These are phyloP conservation scores for Onthophagus sagittarius DNA, from an alignment of 2,888 invertebrate genomes.

Conservation along the genomic window DNA sequence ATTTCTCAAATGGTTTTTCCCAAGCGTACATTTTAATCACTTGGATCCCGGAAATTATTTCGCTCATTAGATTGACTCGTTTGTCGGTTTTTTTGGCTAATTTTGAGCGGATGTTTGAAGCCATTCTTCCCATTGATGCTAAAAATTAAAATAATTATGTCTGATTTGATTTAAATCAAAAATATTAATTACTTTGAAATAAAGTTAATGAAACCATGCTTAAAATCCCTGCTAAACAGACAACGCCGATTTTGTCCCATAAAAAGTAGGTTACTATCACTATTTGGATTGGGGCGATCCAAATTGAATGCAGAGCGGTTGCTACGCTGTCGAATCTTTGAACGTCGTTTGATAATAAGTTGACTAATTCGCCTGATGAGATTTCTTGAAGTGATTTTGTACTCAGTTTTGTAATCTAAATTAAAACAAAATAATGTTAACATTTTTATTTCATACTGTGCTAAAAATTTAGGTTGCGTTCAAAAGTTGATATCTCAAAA, in stretches of 20 bases:
- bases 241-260: constrained; percentile 53
- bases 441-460: too few species aligned
- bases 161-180: not conserved
- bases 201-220: constrained; percentile 52
- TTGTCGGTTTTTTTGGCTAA: constrained; percentile 54
- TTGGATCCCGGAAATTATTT: constrained; percentile 63
- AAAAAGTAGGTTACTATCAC: constrained; percentile 58
- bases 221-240: constrained; percentile 60
- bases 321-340: constrained; percentile 72
- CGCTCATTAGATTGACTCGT: constrained; percentile 63
- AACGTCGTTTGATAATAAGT: constrained; percentile 81
- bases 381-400: constrained; percentile 72
- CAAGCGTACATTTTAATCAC: constrained; percentile 73
- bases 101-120: constrained; percentile 52
- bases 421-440: constrained; percentile 9
- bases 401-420: constrained; percentile 58
- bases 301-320: constrained; percentile 67
- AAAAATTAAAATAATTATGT: constrained; percentile 18
- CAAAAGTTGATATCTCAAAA: too few species aligned
- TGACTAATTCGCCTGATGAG: constrained; percentile 77
- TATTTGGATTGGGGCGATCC: constrained; percentile 75
- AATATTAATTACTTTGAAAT: constrained; percentile 39
- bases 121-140: constrained; percentile 57
- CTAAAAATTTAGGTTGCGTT: too few species aligned
- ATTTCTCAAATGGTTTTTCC: constrained; percentile 59